Evolutionary conservation across 1,140 invertebrate species (phyloP).

Genomic region (Phocides pigmalion): DNA sequence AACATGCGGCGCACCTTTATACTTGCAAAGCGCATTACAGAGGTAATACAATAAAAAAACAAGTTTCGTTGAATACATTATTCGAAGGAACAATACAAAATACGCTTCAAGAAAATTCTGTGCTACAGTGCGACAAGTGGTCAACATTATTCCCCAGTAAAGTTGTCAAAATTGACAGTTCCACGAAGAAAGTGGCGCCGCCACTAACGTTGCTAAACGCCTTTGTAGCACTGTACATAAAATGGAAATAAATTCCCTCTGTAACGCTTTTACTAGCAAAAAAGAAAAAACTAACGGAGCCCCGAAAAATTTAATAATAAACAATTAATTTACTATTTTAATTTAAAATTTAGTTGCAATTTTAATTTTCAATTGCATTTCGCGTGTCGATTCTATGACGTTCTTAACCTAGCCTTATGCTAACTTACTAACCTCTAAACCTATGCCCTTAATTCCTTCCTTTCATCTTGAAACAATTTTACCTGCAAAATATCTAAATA

Average conservation of each 20-base stretch:
- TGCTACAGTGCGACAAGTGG: too few species aligned
- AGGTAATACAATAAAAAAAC: neutral
- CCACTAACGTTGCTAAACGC: too few species aligned
- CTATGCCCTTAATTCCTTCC: constrained; percentile 1
- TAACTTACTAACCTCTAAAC: constrained; percentile 40
- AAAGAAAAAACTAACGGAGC: neutral
- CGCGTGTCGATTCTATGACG: constrained; percentile 54
- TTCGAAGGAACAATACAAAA: neutral
- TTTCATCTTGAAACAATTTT: neutral
- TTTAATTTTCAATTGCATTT: constrained; percentile 21
- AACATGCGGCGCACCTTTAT: neutral
- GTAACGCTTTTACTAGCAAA: constrained; percentile 1
- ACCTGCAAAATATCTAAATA: neutral
- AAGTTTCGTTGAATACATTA: neutral
- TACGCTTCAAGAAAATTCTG: neutral
- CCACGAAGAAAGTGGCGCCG: too few species aligned
- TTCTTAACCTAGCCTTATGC: constrained; percentile 51
- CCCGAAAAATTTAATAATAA: neutral
- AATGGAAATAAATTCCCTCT: neutral
- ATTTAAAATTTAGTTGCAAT: constrained; percentile 10
- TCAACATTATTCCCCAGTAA: too few species aligned
- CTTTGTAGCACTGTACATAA: too few species aligned
- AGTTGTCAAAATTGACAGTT: too few species aligned
- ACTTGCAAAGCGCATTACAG: constrained; percentile 2
- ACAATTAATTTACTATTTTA: constrained; percentile 3